Percentiles rank a stretch among this genome's conserved stretches.
Conservation (phyloP, 2,888 invertebrate genomes). For the Dasypolia templi region DNA sequence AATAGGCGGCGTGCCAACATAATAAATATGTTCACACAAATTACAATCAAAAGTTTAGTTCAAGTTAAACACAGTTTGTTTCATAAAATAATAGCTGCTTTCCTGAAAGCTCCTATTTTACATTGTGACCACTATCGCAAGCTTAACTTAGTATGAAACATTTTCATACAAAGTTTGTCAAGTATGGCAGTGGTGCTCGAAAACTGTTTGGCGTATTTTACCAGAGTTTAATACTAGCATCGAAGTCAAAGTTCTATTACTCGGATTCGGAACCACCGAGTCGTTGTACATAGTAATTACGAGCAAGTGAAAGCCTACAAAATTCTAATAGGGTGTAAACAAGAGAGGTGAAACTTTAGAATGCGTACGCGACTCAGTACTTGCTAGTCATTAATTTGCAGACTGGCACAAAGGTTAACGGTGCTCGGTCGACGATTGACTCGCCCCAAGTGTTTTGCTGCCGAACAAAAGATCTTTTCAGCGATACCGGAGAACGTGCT, state of each 20-base stretch:
- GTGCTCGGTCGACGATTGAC: slow-evolving; percentile 83
- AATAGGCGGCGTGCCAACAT: not conserved
- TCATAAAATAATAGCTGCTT: slow-evolving; percentile 12
- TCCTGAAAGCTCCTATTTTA: slow-evolving; percentile 17
- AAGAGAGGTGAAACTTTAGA: slow-evolving; percentile 78
- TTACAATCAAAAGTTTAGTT: slow-evolving; percentile 2
- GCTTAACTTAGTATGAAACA: slow-evolving; percentile 18
- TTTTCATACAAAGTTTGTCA: slow-evolving; percentile 34
- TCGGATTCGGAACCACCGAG: slow-evolving; percentile 15
- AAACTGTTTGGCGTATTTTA: slow-evolving; percentile 25
- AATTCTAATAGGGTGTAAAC: slow-evolving; percentile 68
- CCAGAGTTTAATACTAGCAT: slow-evolving; percentile 9
- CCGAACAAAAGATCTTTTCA: slow-evolving; percentile 88
- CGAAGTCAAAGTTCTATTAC: slow-evolving; percentile 33
- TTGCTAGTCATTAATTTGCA: slow-evolving; percentile 87
- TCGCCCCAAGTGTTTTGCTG: slow-evolving; percentile 86
- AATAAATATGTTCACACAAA: not conserved
- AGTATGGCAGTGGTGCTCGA: slow-evolving; percentile 23
- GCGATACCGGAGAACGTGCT: slow-evolving; percentile 80
- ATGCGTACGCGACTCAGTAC: slow-evolving; percentile 71
- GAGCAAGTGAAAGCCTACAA: slow-evolving; percentile 48
- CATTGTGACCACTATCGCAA: slow-evolving; percentile 4
- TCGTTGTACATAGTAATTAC: slow-evolving; percentile 35
- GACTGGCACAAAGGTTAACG: slow-evolving; percentile 83
- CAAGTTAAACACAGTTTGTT: slow-evolving; percentile 7